A percentile compares a stretch with the other conserved stretches of the same genome.
Conservation (phyloP, 1,140 invertebrate species). For the Diorhabda sublineata region DNA sequence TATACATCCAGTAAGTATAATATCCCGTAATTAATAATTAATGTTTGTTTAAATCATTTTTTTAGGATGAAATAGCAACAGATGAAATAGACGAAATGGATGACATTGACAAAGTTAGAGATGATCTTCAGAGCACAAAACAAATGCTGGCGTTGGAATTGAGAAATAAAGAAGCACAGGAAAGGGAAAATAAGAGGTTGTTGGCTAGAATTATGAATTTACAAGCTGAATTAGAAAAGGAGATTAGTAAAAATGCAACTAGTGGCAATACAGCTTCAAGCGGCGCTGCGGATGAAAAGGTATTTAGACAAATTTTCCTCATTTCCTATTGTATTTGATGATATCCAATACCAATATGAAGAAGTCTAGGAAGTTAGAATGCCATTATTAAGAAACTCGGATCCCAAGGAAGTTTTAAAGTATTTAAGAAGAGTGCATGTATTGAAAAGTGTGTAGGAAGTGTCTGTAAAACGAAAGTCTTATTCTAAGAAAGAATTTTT, state of each 20-base stretch:
- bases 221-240: conserved; percentile 70
- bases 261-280: conserved; percentile 15
- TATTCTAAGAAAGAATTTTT: too few species aligned
- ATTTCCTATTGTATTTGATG: too few species aligned
- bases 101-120: conserved; percentile 84
- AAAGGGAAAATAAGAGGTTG: conserved; percentile 80
- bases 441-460: too few species aligned
- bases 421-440: too few species aligned
- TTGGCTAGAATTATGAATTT: conserved; percentile 71
- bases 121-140: conserved; percentile 86
- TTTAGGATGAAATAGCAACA: conserved; percentile 43
- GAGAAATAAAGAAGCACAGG: conserved; percentile 78
- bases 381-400: too few species aligned
- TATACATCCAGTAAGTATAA: conserved; percentile 41
- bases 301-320: conserved; percentile 18
- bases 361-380: too few species aligned
- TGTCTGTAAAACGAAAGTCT: too few species aligned
- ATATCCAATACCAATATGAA: too few species aligned
- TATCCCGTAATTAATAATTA: neutral
- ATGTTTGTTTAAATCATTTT: neutral
- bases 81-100: conserved; percentile 78
- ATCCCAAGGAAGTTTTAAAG: too few species aligned
- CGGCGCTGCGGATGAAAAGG: conserved; percentile 40
- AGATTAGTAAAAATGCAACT: conserved; percentile 49
- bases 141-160: conserved; percentile 83